phyloP scores from a whole-genome alignment of 2,797 vertebrate species.

The Pampus argenteus region DNA sequence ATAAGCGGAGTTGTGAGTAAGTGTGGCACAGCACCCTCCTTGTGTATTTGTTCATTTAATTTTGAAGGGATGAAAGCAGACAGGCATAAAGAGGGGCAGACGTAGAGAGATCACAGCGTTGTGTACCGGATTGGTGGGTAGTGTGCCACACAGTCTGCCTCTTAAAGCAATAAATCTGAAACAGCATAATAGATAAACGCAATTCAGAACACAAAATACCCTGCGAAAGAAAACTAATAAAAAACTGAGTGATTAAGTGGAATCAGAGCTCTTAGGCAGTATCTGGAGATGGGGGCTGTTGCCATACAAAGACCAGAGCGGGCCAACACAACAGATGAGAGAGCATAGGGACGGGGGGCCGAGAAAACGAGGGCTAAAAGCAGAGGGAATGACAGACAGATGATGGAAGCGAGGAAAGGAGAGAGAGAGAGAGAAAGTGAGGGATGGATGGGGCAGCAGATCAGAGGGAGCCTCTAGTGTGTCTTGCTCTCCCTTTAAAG shows the following conservation, averaged over 20 bases:
- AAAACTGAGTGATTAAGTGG: constrained; percentile 84
- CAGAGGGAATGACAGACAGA: constrained; percentile 79
- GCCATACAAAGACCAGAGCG: constrained; percentile 80
- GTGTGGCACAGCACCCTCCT: constrained; percentile 64
- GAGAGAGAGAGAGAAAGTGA: constrained; percentile 73
- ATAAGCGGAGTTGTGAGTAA: constrained; percentile 62
- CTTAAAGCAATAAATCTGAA: constrained; percentile 86
- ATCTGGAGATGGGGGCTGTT: constrained; percentile 81
- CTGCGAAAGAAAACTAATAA: constrained; percentile 84
- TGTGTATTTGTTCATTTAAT: constrained; percentile 83
- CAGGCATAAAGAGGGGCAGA: constrained; percentile 83
- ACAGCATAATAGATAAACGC: constrained; percentile 86
- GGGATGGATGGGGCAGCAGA: constrained; percentile 84
- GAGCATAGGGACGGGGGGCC: constrained; percentile 83
- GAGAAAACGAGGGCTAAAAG: constrained; percentile 77
- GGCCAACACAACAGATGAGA: constrained; percentile 86
- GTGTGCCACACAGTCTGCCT: constrained; percentile 84
- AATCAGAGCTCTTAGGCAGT: constrained; percentile 84
- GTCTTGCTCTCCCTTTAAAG: constrained; percentile 86
- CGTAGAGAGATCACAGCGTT: constrained; percentile 80
- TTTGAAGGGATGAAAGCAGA: constrained; percentile 84
- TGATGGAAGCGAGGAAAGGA: constrained; percentile 73
- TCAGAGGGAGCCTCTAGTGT: constrained; percentile 84
- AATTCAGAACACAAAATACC: constrained; percentile 85
- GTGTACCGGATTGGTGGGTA: constrained; percentile 80